Conservation (phyloP, 2,888 invertebrate genomes). For the Parnassius apollo region DNA sequence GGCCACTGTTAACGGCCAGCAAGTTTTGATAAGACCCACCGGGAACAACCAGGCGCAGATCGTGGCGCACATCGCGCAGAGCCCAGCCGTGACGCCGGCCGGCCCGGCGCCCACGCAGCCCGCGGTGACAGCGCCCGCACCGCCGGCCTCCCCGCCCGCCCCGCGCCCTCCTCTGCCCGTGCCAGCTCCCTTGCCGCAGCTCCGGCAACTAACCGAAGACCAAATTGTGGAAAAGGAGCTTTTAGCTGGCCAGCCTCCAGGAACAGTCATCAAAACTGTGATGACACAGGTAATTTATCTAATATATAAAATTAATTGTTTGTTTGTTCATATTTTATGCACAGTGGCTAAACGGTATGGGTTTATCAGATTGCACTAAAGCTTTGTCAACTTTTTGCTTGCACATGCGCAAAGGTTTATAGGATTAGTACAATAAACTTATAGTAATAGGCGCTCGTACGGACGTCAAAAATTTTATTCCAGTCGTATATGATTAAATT, state of each 20-base stretch:
- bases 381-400: too few relatives aligned
- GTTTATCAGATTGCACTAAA: too few relatives aligned
- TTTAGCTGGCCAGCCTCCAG: slow-evolving; percentile 89
- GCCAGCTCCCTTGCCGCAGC: slow-evolving; percentile 37
- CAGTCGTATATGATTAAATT: too few relatives aligned
- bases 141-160: slow-evolving; percentile 37
- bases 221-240: slow-evolving; percentile 86
- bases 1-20: slow-evolving; percentile 92
- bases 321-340: too few relatives aligned
- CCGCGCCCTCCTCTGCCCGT: slow-evolving; percentile 35
- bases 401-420: too few relatives aligned
- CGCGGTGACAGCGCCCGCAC: slow-evolving; percentile 34
- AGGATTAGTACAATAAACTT: too few relatives aligned
- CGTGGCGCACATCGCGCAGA: slow-evolving; percentile 86
- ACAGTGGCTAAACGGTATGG: too few relatives aligned
- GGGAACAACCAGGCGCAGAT: slow-evolving; percentile 90
- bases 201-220: slow-evolving; percentile 62
- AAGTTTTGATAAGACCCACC: slow-evolving; percentile 89
- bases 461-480: too few relatives aligned
- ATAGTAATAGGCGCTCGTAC: too few relatives aligned
- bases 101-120: slow-evolving; percentile 28
- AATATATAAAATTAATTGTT: too few relatives aligned
- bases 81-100: slow-evolving; percentile 55
- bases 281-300: slow-evolving; percentile 84
- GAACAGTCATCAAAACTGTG: slow-evolving; percentile 92